A percentile compares a stretch with the other conserved stretches of the same genome.
Evolutionary conservation across 1,140 invertebrate species (phyloP).

Genomic region (Danaus melanippus): DNA sequence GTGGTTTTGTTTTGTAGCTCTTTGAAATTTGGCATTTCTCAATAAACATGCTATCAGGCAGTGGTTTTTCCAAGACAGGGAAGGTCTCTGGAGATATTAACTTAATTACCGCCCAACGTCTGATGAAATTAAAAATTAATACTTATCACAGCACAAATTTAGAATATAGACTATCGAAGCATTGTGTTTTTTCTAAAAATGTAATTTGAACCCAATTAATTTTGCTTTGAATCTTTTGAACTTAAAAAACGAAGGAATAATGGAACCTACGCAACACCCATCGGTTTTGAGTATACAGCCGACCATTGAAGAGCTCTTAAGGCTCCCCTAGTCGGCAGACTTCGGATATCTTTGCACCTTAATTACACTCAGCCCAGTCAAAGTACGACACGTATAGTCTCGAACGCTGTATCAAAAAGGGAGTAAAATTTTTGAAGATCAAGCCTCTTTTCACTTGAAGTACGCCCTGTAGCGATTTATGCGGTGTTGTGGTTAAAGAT

Average conservation of each 20-base stretch:
- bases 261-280: conserved; percentile 62
- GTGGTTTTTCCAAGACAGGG: conserved; percentile 56
- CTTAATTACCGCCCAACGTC: conserved; percentile 27
- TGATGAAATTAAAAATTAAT: too few relatives aligned
- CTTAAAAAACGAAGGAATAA: conserved; percentile 45
- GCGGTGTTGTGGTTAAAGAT: conserved; percentile 11
- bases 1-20: conserved; percentile 69
- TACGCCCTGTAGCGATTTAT: conserved; percentile 9
- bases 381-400: conserved; percentile 63
- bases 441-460: conserved; percentile 32
- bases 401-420: conserved; percentile 49
- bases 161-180: neutral
- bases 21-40: conserved; percentile 65
- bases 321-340: conserved; percentile 51
- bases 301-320: conserved; percentile 55
- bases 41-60: conserved; percentile 61
- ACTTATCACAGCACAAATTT: too few relatives aligned
- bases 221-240: conserved; percentile 62
- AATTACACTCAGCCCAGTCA: conserved; percentile 61
- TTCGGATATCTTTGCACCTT: conserved; percentile 70
- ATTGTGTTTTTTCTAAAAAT: neutral
- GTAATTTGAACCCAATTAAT: conserved; percentile 45
- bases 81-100: conserved; percentile 61
- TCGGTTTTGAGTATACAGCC: conserved; percentile 59
- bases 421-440: conserved; percentile 54